Conservation (phyloP, 1,140 invertebrate species). For the Macrobrachium nipponense region DNA sequence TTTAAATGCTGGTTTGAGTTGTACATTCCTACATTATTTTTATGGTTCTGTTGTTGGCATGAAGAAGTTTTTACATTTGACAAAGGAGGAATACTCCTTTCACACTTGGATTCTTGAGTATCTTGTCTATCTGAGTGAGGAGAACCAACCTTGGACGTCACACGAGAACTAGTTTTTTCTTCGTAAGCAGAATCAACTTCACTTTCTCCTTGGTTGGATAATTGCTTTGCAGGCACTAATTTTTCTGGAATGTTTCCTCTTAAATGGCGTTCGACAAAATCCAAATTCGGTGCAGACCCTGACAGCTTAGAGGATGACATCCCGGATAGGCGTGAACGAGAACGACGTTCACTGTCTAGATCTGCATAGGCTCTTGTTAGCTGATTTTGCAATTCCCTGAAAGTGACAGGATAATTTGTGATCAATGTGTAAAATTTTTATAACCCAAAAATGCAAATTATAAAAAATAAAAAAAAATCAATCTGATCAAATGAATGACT, state of each 20-base stretch:
- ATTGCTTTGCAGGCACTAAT: neutral
- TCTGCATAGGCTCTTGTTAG: no score
- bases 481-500: no score
- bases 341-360: no score
- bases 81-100: neutral
- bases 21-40: neutral
- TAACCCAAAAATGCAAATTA: no score
- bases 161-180: slow-evolving; percentile 20
- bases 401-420: no score
- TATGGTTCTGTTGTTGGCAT: neutral
- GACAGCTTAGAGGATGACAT: slow-evolving; percentile 6
- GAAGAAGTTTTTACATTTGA: neutral
- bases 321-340: neutral
- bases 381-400: no score
- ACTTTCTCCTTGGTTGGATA: neutral
- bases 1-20: no score
- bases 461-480: no score
- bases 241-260: neutral
- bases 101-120: neutral
- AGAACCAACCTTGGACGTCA: slow-evolving; percentile 21
- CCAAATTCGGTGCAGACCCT: slow-evolving; percentile 11
- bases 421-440: no score
- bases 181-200: slow-evolving; percentile 25
- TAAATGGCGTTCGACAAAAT: neutral
- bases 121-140: slow-evolving; percentile 6